phyloP scores from a whole-genome alignment of 2,113 vertebrate species.

The Carassius auratus region DNA sequence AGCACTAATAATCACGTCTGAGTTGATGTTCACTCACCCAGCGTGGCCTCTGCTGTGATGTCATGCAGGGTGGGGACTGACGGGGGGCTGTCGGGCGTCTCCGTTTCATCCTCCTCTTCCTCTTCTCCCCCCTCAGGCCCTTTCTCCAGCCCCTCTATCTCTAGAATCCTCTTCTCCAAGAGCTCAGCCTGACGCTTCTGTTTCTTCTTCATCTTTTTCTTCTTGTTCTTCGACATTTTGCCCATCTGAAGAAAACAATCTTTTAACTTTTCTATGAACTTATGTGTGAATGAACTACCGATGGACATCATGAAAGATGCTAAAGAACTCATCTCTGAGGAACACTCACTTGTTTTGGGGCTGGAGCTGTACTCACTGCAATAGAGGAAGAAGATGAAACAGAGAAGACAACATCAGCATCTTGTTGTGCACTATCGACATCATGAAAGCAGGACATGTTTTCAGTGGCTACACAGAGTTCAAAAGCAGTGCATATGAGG shows the following conservation, averaged over 20 bases:
- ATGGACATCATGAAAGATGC: neutral
- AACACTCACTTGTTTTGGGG: constrained; percentile 88
- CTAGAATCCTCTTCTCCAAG: constrained; percentile 90
- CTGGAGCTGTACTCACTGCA: constrained; percentile 94
- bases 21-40: constrained; percentile 39
- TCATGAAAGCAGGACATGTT: neutral
- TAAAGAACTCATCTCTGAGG: neutral
- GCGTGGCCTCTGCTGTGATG: constrained; percentile 45
- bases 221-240: constrained; percentile 99
- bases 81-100: constrained; percentile 75
- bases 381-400: constrained; percentile 52
- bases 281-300: neutral
- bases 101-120: constrained; percentile 76
- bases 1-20: neutral
- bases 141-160: constrained; percentile 86
- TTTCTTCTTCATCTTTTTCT: constrained; percentile 76
- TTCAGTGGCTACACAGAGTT: constrained; percentile 16
- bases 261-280: neutral
- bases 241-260: constrained; percentile 71
- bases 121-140: constrained; percentile 65
- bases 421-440: neutral
- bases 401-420: constrained; percentile 5
- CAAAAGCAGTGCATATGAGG: constrained; percentile 23
- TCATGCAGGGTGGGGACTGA: constrained; percentile 65
- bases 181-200: constrained; percentile 93